Conservation (phyloP, 2,113 vertebrate species). For the Egretta garzetta region DNA sequence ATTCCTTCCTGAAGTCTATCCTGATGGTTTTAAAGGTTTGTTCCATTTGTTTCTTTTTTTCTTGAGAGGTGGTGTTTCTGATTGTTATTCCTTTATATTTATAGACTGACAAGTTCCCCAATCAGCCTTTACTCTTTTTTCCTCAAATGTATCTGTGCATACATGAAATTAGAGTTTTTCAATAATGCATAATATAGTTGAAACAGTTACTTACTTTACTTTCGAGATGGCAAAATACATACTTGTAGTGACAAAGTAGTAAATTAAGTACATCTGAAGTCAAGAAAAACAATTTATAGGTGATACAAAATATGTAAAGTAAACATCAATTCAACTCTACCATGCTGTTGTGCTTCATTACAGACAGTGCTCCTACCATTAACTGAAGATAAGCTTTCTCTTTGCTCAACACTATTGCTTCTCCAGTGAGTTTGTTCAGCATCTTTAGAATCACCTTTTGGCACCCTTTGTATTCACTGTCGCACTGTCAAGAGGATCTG, state of each 20-base stretch:
- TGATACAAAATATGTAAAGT: not conserved
- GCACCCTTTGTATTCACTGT: not conserved
- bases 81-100: not conserved
- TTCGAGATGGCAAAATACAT: not conserved
- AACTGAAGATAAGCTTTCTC: not conserved
- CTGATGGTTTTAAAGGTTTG: conserved; percentile 94
- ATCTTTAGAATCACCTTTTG: not conserved
- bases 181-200: not conserved
- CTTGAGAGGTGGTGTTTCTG: not conserved
- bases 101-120: not conserved
- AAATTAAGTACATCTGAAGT: not conserved
- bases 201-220: not conserved
- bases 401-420: not conserved
- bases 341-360: not conserved
- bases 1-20: conserved; percentile 95
- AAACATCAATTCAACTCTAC: not conserved
- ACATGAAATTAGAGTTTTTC: not conserved
- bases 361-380: not conserved
- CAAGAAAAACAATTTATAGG: not conserved
- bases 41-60: conserved; percentile 11
- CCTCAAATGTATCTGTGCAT: not conserved
- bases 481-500: not conserved
- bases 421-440: not conserved
- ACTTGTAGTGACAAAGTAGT: not conserved
- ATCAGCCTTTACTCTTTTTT: not conserved